Evolutionary conservation across 1,140 invertebrate species (phyloP).

Genomic region (Sycobia sp.): DNA sequence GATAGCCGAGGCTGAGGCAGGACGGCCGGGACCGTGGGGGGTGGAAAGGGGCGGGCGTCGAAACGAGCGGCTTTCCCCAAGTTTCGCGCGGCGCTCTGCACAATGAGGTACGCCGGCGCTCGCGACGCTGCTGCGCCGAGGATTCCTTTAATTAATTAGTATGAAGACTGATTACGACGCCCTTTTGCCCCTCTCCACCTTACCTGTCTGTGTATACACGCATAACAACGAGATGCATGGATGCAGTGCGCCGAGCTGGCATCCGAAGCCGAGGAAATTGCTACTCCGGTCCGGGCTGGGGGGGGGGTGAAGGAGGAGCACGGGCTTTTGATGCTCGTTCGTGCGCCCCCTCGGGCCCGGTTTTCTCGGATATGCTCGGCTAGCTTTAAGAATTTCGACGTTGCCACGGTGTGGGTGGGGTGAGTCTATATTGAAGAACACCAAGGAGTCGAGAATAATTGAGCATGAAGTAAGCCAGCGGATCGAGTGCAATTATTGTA

Average conservation of each 20-base stretch:
- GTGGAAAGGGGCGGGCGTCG: neutral
- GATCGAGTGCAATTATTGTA: too few species aligned
- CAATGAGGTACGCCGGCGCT: conserved; percentile 5
- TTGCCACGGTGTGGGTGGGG: too few species aligned
- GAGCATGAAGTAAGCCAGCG: too few species aligned
- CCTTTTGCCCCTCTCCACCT: neutral
- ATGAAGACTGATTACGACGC: conserved; percentile 41
- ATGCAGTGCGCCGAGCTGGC: neutral
- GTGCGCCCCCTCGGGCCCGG: neutral
- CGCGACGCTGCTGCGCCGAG: conserved; percentile 3
- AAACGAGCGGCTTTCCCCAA: conserved; percentile 4
- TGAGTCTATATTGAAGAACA: too few species aligned
- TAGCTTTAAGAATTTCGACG: too few species aligned
- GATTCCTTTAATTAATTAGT: conserved; percentile 44
- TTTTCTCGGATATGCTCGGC: too few species aligned
- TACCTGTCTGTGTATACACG: too few species aligned
- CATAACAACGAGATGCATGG: too few species aligned
- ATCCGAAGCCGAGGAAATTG: conserved; percentile 8
- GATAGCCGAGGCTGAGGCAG: too few species aligned
- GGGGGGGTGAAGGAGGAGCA: too few species aligned
- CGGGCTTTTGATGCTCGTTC: neutral
- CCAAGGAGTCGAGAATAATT: too few species aligned
- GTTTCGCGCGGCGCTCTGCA: conserved; percentile 4
- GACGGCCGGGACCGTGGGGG: too few species aligned
- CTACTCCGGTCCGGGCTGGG: neutral